Evolutionary conservation across 1,140 invertebrate genomes (phyloP).

Genomic region (Belonocnema kinseyi): DNA sequence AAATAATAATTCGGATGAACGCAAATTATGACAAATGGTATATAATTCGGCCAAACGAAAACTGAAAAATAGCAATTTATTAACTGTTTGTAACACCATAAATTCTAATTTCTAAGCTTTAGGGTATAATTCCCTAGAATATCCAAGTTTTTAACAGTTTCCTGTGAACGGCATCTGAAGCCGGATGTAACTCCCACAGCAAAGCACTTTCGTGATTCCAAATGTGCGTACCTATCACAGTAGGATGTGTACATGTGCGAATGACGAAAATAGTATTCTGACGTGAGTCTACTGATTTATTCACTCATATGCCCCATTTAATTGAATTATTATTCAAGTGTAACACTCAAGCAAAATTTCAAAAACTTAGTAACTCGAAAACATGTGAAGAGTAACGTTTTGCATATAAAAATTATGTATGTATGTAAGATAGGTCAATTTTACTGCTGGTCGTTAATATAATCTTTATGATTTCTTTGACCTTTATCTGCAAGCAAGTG

Average conservation of each 20-base stretch:
- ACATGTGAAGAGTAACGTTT: not conserved
- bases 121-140: not conserved
- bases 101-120: no score
- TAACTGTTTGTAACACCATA: no score
- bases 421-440: not conserved
- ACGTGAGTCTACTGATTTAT: constrained; percentile 46
- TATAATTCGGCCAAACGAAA: no score
- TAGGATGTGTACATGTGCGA: constrained; percentile 46
- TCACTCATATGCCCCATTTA: not conserved
- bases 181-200: constrained; percentile 58
- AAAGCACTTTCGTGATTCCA: constrained; percentile 48
- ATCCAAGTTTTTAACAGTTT: constrained; percentile 57
- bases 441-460: constrained; percentile 21
- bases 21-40: no score
- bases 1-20: no score
- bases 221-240: constrained; percentile 54
- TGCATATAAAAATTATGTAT: not conserved
- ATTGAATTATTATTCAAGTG: not conserved
- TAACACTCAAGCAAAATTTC: not conserved
- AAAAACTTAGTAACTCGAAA: not conserved
- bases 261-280: constrained; percentile 53
- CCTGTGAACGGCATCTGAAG: constrained; percentile 54
- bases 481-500: not conserved
- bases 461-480: constrained; percentile 29
- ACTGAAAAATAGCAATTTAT: no score